A percentile compares a stretch with the other conserved stretches of the same genome.
These are phyloP conservation scores for Drosophila ambigua DNA, from an alignment of 1,140 invertebrate genomes.

Conservation along the genomic window DNA sequence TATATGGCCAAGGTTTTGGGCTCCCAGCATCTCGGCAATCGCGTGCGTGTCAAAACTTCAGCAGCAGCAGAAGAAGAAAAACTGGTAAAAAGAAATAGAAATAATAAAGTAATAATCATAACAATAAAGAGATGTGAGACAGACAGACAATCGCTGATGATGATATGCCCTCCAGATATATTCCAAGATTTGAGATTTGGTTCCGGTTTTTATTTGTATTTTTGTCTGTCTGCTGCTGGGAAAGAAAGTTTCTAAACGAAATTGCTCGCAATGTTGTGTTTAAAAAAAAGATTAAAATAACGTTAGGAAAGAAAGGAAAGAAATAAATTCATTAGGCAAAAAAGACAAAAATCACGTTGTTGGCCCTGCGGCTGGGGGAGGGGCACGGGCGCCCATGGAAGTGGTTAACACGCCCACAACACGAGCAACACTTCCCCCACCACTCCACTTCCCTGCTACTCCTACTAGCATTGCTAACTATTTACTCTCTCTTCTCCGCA, in stretches of 20 bases:
- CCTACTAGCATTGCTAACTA: too few relatives aligned
- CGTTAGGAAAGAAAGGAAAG: constrained; percentile 8
- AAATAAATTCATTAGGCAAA: constrained; percentile 67
- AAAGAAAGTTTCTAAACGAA: constrained; percentile 80
- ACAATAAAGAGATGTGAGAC: constrained; percentile 48
- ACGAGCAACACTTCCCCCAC: constrained; percentile 23
- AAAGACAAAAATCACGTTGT: constrained; percentile 40
- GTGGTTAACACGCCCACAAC: constrained; percentile 68
- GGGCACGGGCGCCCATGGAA: constrained; percentile 43
- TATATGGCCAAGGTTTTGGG: constrained; percentile 49
- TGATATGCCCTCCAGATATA: constrained; percentile 50
- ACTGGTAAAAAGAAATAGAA: constrained; percentile 58
- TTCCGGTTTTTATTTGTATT: constrained; percentile 55
- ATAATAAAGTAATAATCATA: constrained; percentile 54
- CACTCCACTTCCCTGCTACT: too few relatives aligned
- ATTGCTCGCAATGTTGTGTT: constrained; percentile 68
- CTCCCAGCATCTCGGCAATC: neutral
- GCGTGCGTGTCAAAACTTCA: constrained; percentile 57
- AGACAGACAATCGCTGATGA: neutral
- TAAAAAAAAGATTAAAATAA: constrained; percentile 32
- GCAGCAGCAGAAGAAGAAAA: constrained; percentile 11
- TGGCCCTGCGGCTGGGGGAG: constrained; percentile 31
- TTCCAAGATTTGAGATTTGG: constrained; percentile 44
- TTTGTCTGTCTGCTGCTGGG: constrained; percentile 25
- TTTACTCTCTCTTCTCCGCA: constrained; percentile 17